These are phyloP conservation scores for Galagoides demidoff DNA, from an alignment of 2,797 vertebrate species.

Conservation along the genomic window DNA sequence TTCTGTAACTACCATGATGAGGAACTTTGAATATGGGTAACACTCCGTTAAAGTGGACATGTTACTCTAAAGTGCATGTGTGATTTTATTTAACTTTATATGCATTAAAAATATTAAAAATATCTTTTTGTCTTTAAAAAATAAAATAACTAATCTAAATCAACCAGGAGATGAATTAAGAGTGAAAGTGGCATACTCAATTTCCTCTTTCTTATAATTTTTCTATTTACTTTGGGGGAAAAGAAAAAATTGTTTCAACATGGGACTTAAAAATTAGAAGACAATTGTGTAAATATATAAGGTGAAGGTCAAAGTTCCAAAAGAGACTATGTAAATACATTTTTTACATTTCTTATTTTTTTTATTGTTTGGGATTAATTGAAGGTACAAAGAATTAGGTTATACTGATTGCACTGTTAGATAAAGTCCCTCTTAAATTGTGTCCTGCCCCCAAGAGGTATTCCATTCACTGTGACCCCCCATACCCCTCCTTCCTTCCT, in stretches of 20 bases:
- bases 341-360: neutral
- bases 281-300: slow-evolving; percentile 58
- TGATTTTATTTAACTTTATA: slow-evolving; percentile 26
- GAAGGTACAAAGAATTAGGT: no score
- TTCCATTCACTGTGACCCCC: no score
- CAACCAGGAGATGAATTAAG: neutral
- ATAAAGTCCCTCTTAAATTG: no score
- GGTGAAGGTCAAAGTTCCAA: slow-evolving; percentile 60
- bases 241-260: slow-evolving; percentile 56
- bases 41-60: neutral
- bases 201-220: slow-evolving; percentile 56
- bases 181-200: slow-evolving; percentile 11
- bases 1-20: neutral
- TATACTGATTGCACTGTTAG: no score
- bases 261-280: slow-evolving; percentile 66
- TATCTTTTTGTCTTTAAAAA: slow-evolving; percentile 16
- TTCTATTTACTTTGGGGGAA: slow-evolving; percentile 56
- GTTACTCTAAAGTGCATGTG: neutral
- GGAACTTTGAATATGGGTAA: slow-evolving; percentile 11
- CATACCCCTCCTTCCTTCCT: no score
- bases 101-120: neutral
- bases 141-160: neutral
- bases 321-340: slow-evolving; percentile 77
- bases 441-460: no score
- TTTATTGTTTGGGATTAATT: no score